Evolutionary conservation across 2,888 invertebrate genomes (phyloP), one percentile per base, ranked within the genome.

Genomic region (Cryptophagus acutangulus): DNA sequence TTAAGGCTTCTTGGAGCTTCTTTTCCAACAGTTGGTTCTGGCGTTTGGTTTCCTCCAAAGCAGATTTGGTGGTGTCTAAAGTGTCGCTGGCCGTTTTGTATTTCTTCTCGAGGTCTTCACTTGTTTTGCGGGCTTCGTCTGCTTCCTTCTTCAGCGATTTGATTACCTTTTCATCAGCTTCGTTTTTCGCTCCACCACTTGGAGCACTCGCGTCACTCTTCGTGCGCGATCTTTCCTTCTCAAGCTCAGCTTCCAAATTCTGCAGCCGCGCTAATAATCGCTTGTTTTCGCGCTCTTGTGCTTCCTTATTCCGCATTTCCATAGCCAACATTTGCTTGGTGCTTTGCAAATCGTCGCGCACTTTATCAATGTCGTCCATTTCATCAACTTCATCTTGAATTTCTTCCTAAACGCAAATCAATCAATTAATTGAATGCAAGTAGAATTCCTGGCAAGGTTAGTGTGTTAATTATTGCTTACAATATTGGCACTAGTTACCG

Each of bases 301-400:
- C 85, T 67, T 89, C 89, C 61, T 89, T 90, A 61, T 88, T 88
- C 59, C 79, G 76, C 54, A 91, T 71, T 71, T 92, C 92, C 42
- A 89, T 75, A 9, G 90, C 90, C 45, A 92, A 71, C 75, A 92
- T 81, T 71, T 92, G 91, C 68, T 92, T 92, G 4, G 90, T 90
- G 42, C 90, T 90, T 63, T 92, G 91, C 25, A 92, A 76, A 65
- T 92, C 92, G 62, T 92, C 92, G 54, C 91, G 77, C 12, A 90
- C 83, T 63, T 85, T 87, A 60, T 92, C 92, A 54, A 92, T 91
- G 60, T 92, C 92, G 55, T 92, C 91, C 76, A 90, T 79, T 61
- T 91, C 91, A 62, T 91, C 90, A 10, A 78, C 80, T 55, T 84
- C 86, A 36, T 69, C 69, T 6, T 64, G 54, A 9, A 67, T 58